Evolutionary conservation across 2,888 invertebrate genomes (phyloP).

Genomic region (Clepsis dumicolana): DNA sequence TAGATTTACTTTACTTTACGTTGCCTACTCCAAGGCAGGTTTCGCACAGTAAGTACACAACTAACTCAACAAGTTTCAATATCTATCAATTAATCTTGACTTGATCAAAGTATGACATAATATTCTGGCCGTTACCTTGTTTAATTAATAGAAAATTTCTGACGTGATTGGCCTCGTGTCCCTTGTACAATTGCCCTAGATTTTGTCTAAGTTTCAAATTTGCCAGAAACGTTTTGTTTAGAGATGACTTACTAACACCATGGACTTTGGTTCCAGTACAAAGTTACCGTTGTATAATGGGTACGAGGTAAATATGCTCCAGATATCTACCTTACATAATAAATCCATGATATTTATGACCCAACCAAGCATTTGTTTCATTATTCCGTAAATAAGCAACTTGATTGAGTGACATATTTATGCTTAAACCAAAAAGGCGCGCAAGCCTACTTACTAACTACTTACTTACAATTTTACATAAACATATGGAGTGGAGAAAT

Average conservation of each 20-base stretch:
- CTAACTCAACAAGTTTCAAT: background rate
- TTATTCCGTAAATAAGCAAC: background rate
- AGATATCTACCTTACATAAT: background rate
- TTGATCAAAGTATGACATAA: conserved; percentile 8
- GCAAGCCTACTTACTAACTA: background rate
- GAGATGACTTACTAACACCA: too few relatives aligned
- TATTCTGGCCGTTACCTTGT: background rate
- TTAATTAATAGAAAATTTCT: conserved; percentile 23
- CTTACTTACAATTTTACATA: conserved; percentile 11
- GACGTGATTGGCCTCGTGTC: background rate
- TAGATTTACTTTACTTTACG: too few relatives aligned
- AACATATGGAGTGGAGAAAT: conserved; percentile 16
- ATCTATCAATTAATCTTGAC: background rate
- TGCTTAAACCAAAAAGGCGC: background rate
- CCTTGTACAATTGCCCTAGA: background rate
- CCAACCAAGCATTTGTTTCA: conserved; percentile 6
- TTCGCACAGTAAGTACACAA: background rate
- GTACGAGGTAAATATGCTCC: background rate
- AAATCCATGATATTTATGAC: conserved; percentile 3
- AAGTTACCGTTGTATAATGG: too few relatives aligned
- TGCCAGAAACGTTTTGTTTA: too few relatives aligned
- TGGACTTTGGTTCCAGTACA: too few relatives aligned
- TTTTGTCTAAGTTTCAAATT: background rate
- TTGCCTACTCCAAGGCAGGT: too few relatives aligned
- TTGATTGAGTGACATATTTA: background rate